Base-by-base conservation (phyloP, 2,888 invertebrate species). In the Hypolimnas misippus region DNA sequence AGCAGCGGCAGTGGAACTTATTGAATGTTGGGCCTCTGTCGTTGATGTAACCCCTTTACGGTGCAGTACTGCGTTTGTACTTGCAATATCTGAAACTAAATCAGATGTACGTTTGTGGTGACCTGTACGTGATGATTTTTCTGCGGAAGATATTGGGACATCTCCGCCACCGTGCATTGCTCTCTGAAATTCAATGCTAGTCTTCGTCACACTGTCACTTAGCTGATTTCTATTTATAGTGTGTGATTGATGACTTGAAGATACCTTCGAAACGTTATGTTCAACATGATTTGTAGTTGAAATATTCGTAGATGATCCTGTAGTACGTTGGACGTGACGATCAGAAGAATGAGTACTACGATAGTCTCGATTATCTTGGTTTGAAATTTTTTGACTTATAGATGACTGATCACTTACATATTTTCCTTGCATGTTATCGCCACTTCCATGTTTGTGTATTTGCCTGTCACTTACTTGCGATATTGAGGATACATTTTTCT, bases 1-100 rank as follows among this genome's bases (percentile, higher is more conserved):
- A 67, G 96, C 95, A 21, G 96, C 95, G 16, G 96, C 96, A 0
- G 96, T 94, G 0, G 95, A 94, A 72, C 94, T 94, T 8, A 94
- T 95, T 0, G 95, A 94, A 76, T 96, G 96, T 4, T 95, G 88
- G 1, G 95, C 95, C 84, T 96, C 96, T n/a, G 94, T 94, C 0
- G 94, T 94, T 0, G 94, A 93, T 1, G 94, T 92, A 10, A 93
- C 86, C 16, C 95, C 94, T 77, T 96, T 96, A 44, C 97, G 94
- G 80, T 97, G 96, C 35, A 97, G 92, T 49, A 97, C 95, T 44
- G 96, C 93, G 76, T 97, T 97, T 54, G 93, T 93, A 2, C 96
- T 93, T 71, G 96, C 94, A n/a, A 95, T 93, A 58, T 95, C 94
- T 0, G 96, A 95, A 0, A 95, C 94, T 66, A 97, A 93, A 52